A percentile compares a stretch with the other conserved stretches of the same genome.
These are phyloP conservation scores for Diachasma alloeum DNA, from an alignment of 1,140 invertebrate genomes.

Conservation along the genomic window DNA sequence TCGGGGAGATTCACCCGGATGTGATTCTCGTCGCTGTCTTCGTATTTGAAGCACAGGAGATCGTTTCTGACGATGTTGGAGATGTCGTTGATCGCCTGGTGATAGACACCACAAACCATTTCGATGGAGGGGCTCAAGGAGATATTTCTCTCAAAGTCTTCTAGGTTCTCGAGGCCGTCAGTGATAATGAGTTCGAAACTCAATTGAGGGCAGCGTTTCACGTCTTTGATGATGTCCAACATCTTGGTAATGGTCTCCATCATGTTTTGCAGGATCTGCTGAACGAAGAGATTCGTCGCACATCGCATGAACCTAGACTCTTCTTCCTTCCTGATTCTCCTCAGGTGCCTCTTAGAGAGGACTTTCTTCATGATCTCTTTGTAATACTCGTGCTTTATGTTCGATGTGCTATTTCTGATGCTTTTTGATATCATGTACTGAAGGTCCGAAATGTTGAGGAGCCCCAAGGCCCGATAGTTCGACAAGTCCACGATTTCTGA, in stretches of 20 bases:
- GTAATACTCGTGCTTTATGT: conserved; percentile 52
- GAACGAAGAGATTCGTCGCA: conserved; percentile 51
- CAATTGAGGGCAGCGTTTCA: conserved; percentile 46
- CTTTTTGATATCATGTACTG: conserved; percentile 38
- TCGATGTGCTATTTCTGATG: conserved; percentile 37
- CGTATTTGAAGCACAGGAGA: conserved; percentile 55
- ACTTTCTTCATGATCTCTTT: conserved; percentile 43
- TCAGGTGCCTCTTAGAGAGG: conserved; percentile 29
- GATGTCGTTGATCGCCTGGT: conserved; percentile 49
- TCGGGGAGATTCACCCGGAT: conserved; percentile 52
- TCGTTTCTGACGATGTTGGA: conserved; percentile 46
- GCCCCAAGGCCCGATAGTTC: conserved; percentile 22
- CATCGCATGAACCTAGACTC: conserved; percentile 45
- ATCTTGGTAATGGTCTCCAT: conserved; percentile 55
- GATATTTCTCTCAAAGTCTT: conserved; percentile 46
- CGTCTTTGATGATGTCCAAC: conserved; percentile 44
- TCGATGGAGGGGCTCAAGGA: conserved; percentile 46
- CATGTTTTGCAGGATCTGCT: conserved; percentile 57
- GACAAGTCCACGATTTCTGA: conserved; percentile 40
- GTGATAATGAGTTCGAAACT: conserved; percentile 40
- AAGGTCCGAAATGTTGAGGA: conserved; percentile 28
- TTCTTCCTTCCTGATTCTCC: conserved; percentile 24
- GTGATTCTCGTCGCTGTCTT: conserved; percentile 29
- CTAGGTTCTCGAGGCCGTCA: conserved; percentile 22
- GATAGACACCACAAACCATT: conserved; percentile 49